phyloP scores from a whole-genome alignment of 2,888 invertebrate species.

The Drosophila imparisetae region DNA sequence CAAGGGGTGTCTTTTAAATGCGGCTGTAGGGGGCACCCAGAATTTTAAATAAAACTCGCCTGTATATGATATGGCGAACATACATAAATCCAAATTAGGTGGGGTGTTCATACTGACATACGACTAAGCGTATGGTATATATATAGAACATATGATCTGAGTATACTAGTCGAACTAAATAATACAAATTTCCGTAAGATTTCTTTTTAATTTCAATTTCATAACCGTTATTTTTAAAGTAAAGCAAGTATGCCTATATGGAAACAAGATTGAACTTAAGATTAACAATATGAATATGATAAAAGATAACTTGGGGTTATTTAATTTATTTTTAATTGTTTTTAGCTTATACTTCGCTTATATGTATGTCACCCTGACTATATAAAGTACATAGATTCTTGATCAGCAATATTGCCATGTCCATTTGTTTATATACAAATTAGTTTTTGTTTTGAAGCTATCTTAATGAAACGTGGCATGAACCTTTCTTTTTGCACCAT shows the following conservation, averaged over 20 bases:
- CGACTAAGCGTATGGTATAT: not conserved
- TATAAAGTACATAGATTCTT: not conserved
- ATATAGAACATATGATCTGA: not conserved
- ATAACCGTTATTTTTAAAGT: not conserved
- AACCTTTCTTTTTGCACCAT: not conserved
- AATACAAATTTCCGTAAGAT: not conserved
- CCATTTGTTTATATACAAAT: not conserved
- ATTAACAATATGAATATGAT: not conserved
- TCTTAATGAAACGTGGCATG: not conserved
- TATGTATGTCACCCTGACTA: too few relatives aligned
- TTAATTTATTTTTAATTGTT: not conserved
- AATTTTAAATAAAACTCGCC: slow-evolving; percentile 8
- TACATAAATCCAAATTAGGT: slow-evolving; percentile 16
- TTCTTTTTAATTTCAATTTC: not conserved
- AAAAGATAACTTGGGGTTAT: too few relatives aligned
- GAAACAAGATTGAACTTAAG: not conserved
- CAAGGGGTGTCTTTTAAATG: slow-evolving; percentile 4
- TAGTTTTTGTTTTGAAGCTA: not conserved
- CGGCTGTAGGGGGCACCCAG: not conserved
- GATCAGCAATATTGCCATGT: not conserved
- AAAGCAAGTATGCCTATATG: too few relatives aligned
- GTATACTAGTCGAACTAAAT: not conserved
- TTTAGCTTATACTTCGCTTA: not conserved
- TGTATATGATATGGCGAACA: slow-evolving; percentile 7
- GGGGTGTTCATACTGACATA: not conserved